These are phyloP conservation scores for Troides helena DNA, from an alignment of 2,888 invertebrate species.

Conservation along the genomic window DNA sequence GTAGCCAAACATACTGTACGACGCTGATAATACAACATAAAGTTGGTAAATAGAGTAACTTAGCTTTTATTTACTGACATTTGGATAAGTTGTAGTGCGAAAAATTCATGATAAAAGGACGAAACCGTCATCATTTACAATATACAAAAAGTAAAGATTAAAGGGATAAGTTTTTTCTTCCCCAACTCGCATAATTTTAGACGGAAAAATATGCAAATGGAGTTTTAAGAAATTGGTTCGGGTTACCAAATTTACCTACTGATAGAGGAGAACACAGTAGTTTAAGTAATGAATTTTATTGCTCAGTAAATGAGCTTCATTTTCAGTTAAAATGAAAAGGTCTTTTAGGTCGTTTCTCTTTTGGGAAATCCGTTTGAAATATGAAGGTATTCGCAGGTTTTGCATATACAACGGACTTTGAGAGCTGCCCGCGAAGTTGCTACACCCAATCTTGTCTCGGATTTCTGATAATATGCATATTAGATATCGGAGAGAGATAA, in stretches of 20 bases:
- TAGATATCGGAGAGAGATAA: slow-evolving; percentile 57
- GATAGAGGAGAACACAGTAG: slow-evolving; percentile 46
- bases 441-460: slow-evolving; percentile 54
- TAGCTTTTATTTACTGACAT: background rate
- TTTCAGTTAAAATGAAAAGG: slow-evolving; percentile 11
- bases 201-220: slow-evolving; percentile 66
- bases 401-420: slow-evolving; percentile 52
- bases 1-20: slow-evolving; percentile 57
- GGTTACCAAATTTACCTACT: slow-evolving; percentile 64
- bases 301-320: slow-evolving; percentile 2
- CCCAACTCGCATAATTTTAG: slow-evolving; percentile 47
- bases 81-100: background rate
- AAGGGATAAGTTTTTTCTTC: slow-evolving; percentile 35
- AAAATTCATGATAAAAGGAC: background rate
- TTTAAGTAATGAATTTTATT: slow-evolving; percentile 30
- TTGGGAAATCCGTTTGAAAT: slow-evolving; percentile 32
- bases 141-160: slow-evolving; percentile 30
- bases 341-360: slow-evolving; percentile 7
- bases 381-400: slow-evolving; percentile 49
- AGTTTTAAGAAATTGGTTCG: slow-evolving; percentile 61
- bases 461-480: slow-evolving; percentile 65
- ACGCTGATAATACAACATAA: slow-evolving; percentile 55
- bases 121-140: background rate
- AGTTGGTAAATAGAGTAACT: background rate
- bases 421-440: slow-evolving; percentile 48